A percentile compares a stretch with the other conserved stretches of the same genome.
Conservation (phyloP, 2,797 vertebrate genomes). For the Brachyalestes nurse region DNA sequence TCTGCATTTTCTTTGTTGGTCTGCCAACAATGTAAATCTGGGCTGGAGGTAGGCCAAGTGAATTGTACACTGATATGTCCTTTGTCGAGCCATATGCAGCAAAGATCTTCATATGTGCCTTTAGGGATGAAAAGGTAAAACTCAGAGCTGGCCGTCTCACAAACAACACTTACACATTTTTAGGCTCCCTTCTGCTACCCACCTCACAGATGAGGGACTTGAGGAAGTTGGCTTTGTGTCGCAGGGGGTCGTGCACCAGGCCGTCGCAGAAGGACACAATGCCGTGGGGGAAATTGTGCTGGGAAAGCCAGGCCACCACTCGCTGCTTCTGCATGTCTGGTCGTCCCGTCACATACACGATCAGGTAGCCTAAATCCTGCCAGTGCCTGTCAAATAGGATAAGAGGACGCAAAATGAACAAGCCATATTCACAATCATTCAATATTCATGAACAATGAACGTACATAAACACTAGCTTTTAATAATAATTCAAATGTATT, state of each 20-base stretch:
- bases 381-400: constrained; percentile 82
- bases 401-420: not conserved
- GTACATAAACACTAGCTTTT: not conserved
- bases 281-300: constrained; percentile 97
- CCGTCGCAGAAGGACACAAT: constrained; percentile 97
- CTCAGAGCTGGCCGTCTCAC: not conserved
- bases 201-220: constrained; percentile 91
- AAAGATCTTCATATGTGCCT: constrained; percentile 94
- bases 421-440: not conserved
- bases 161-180: too few species aligned
- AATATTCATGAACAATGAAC: not conserved
- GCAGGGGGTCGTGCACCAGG: constrained; percentile 93
- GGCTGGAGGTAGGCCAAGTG: constrained; percentile 88
- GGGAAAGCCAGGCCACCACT: constrained; percentile 97
- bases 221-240: constrained; percentile 97
- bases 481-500: not conserved
- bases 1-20: constrained; percentile 93
- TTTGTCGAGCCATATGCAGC: constrained; percentile 96
- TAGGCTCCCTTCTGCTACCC: constrained; percentile 9
- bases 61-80: constrained; percentile 93
- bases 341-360: constrained; percentile 95
- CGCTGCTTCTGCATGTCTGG: constrained; percentile 99
- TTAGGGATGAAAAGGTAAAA: constrained; percentile 13
- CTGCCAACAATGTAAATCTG: constrained; percentile 98
- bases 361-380: constrained; percentile 98